phyloP scores from a whole-genome alignment of 1,140 invertebrate genomes.

The Coenobita brevimanus region DNA sequence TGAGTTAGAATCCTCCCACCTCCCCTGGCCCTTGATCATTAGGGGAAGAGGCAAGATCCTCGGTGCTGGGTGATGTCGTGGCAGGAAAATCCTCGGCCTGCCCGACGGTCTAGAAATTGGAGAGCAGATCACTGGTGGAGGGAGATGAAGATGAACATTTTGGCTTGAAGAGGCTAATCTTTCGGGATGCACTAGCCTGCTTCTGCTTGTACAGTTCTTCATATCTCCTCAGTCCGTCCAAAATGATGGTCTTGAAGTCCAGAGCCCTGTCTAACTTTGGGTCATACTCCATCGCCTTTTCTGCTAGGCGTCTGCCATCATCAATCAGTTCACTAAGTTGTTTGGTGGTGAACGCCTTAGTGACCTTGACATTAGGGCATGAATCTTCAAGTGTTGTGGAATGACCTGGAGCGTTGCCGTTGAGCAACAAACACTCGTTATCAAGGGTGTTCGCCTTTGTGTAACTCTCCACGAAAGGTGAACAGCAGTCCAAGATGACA shows the following conservation, averaged over 20 bases:
- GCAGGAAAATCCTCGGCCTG: too few species aligned
- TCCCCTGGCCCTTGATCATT: too few species aligned
- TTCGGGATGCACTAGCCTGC: background rate
- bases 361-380: background rate
- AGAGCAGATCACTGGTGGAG: too few species aligned
- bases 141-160: background rate
- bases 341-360: too few species aligned
- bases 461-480: background rate
- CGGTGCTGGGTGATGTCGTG: too few species aligned
- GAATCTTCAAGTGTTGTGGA: background rate
- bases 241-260: too few species aligned
- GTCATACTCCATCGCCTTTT: background rate
- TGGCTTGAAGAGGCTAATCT: background rate
- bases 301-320: background rate
- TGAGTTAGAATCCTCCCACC: too few species aligned
- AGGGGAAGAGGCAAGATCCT: too few species aligned
- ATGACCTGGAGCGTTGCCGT: too few species aligned
- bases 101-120: too few species aligned
- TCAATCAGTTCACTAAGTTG: too few species aligned
- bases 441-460: background rate
- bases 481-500: background rate
- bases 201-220: background rate
- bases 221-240: background rate
- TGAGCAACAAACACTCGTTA: background rate
- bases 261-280: background rate